A percentile compares a stretch with the other conserved stretches of the same genome.
Evolutionary conservation across 2,113 vertebrate species (phyloP).

Genomic region (Mormyrus lacerda): DNA sequence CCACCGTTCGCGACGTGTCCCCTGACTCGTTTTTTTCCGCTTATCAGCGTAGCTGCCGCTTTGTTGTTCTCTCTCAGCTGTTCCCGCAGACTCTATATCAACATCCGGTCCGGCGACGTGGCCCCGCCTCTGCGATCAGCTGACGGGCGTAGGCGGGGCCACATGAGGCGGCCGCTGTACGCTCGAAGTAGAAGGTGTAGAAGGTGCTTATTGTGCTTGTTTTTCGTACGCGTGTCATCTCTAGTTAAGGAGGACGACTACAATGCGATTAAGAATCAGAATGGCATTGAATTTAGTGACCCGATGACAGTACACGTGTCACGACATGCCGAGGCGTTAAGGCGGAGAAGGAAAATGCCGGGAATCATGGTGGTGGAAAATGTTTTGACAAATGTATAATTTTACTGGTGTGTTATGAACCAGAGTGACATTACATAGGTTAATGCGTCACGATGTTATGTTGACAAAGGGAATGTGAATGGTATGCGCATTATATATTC

Average conservation of each 20-base stretch:
- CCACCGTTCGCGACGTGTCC: not conserved
- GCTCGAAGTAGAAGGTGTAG: not conserved
- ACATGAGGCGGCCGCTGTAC: not conserved
- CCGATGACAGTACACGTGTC: not conserved
- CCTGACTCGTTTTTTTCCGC: not conserved
- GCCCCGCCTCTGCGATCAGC: conserved; percentile 7
- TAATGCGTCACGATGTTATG: not conserved
- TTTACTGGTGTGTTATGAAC: not conserved
- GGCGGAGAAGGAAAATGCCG: not conserved
- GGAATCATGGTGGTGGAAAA: not conserved
- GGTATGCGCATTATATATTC: not conserved
- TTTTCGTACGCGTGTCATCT: not conserved
- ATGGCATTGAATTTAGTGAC: not conserved
- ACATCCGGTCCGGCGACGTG: conserved; percentile 38
- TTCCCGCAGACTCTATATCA: conserved; percentile 51
- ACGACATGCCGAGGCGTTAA: not conserved
- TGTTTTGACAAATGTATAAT: not conserved
- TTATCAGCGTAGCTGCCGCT: conserved; percentile 24
- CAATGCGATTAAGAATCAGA: not conserved
- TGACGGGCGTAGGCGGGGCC: not conserved
- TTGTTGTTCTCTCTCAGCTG: conserved; percentile 60
- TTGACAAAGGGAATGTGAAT: not conserved
- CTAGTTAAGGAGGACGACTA: not conserved
- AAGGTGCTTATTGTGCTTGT: not conserved
- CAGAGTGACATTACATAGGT: not conserved